Conservation (phyloP, 2,797 vertebrate genomes). For the Lophotriccus pileatus region DNA sequence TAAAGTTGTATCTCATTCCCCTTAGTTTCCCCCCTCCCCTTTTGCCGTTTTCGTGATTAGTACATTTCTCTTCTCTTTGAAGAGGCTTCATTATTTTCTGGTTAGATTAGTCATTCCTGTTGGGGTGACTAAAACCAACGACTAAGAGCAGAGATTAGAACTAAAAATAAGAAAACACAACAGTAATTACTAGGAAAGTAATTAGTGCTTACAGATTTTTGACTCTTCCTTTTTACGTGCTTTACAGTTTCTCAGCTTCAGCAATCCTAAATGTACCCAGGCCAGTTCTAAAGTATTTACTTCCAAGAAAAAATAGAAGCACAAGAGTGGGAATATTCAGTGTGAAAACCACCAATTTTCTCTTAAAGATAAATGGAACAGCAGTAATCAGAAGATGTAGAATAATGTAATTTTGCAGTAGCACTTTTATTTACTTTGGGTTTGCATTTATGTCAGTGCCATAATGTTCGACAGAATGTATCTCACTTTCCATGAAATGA, state of each 20-base stretch:
- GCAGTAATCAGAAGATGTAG: neutral
- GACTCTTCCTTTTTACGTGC: neutral
- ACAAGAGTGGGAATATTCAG: neutral
- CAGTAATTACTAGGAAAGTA: conserved; percentile 28
- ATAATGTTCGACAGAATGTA: rapidly evolving
- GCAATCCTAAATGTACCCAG: neutral
- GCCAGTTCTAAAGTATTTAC: neutral
- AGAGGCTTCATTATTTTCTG: conserved; percentile 28
- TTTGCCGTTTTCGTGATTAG: neutral
- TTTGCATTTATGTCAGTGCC: neutral
- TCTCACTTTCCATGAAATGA: neutral
- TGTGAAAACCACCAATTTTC: neutral
- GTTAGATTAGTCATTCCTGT: conserved; percentile 39
- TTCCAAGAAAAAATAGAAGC: neutral
- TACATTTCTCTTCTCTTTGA: neutral
- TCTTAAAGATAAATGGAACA: neutral
- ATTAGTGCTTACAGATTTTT: conserved; percentile 22
- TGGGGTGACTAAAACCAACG: conserved; percentile 48
- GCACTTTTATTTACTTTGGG: neutral
- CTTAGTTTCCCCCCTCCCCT: neutral
- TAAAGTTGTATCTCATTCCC: neutral
- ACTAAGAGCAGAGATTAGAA: conserved; percentile 48
- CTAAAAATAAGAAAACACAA: conserved; percentile 63
- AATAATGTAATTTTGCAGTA: neutral
- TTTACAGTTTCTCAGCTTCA: conserved; percentile 15